Base-by-base conservation (phyloP, 2,113 vertebrate species). In the Lepisosteus osseus region DNA sequence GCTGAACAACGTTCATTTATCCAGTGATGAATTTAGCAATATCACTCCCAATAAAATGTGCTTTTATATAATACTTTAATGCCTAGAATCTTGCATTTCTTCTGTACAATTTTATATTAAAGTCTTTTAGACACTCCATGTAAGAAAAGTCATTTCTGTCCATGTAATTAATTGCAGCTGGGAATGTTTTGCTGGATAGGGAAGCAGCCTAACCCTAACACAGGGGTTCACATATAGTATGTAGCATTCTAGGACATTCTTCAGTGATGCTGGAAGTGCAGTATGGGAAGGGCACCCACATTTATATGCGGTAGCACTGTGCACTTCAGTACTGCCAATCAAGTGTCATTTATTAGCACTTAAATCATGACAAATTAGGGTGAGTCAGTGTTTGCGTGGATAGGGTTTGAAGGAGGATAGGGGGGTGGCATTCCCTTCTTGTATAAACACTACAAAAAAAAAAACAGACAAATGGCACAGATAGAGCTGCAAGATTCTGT, bases 321-420 rank as follows among this genome's bases (percentile, higher is more conserved):
- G 62, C 17, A 17, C 42, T 68, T 67, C 56, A 65, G 61, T 62
- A 40, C 44, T 63, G 44, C 65, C 72, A 55, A 68, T 73, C 66
- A 59, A 43, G 15, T 69, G 61, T 42, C 61, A 55, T 74, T 68
- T 69, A 56, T 69, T 63, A 67, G 56, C 59, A 63, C 72, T 69
- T 74, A 59, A 74, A 61, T 69, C 66, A 59, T 44, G 66, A n/a
- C 67, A 69, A 68, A 69, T 74, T 59, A 74, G 65, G 3, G 65
- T 57, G 65, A n/a, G 57, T 73, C 45, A 72, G 65, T 72, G 65
- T 72, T 56, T 61, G 67, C 61, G 65, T 65, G 56, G 14, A 61
- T 66, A 43, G 45, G 65, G 72, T 67, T 67, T 61, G 40, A n/a
- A 47, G 72, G 45, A 64, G 72, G 47, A 29, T 4, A 59, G 56